Base-by-base conservation (phyloP, 2,888 invertebrate species). In the Sinhomidia bicolor region DNA sequence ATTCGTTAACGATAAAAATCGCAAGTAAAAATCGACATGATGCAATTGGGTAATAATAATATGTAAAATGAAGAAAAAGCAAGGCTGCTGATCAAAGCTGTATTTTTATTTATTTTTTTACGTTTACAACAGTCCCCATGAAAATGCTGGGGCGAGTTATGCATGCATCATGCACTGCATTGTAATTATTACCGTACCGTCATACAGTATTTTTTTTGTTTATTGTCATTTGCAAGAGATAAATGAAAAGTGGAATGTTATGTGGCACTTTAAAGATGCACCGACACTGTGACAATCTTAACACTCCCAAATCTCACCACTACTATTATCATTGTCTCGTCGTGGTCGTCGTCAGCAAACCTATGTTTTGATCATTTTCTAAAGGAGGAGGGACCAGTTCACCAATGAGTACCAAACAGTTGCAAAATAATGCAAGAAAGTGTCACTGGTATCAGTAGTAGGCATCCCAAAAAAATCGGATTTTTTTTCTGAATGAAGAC, bases 1-100 rank as follows among this genome's bases (percentile, higher is more conserved):
- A n/a, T 29, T 76, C 12, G 57, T 17, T 79, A 29, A 23, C 54
- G 79, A 79, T 79, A 79, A 79, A 79, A 79, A 79, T 79, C 79
- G 60, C 79, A 79, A 79, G 79, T 79, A 36, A 41, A 79, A 79
- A 79, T 79, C 57, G 79, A 79, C 79, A 79, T 79, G 79, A 36
- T 60, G 60, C 79, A 57, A 41, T 32, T 17, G 1, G 14, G 26
- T 10, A 41, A 41, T n/a, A 41, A 29, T 62, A 20, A 29, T 29
- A 29, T 1, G 12, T n/a, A 17, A 17, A n/a, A 4, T 51, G 32
- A 36, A 54, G 17, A 78, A 17, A 14, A 57, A 78, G 36, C 60
- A 17, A 32, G 14, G 23, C 12, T 74, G n/a, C n/a, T 78, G 2
- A 51, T 78, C n/a, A n/a, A n/a, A n/a, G n/a, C n/a, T n/a, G n/a